These are phyloP conservation scores for Lagocephalus sceleratus DNA, from an alignment of 2,797 vertebrate genomes.

Conservation along the genomic window DNA sequence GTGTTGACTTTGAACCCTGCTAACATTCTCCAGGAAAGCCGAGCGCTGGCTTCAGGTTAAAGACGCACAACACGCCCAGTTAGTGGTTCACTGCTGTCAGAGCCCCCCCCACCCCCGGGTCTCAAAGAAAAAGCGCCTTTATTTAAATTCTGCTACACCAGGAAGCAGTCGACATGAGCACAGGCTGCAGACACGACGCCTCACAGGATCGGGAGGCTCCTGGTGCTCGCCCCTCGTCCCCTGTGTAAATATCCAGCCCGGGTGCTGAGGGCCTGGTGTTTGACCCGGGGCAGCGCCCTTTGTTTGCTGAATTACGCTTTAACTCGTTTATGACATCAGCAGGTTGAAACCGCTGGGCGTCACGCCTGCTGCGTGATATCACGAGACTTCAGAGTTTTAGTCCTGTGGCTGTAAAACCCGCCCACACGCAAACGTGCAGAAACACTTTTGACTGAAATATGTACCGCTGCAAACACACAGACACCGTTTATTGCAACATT, in stretches of 20 bases:
- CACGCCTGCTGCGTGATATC: not conserved
- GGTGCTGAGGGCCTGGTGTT: constrained; percentile 6
- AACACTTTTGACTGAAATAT: too few relatives aligned
- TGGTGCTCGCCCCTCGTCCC: constrained; percentile 23
- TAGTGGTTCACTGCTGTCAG: too few relatives aligned
- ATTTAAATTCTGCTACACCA: not conserved
- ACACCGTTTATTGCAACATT: too few relatives aligned
- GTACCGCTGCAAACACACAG: too few relatives aligned
- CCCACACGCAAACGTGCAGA: too few relatives aligned
- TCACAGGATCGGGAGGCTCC: constrained; percentile 26
- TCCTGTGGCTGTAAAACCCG: too few relatives aligned
- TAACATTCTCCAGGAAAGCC: constrained; percentile 24
- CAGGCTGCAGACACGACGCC: too few relatives aligned
- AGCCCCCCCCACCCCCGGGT: too few relatives aligned
- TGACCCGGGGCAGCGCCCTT: constrained; percentile 2
- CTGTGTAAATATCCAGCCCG: constrained; percentile 33
- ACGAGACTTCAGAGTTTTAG: not conserved
- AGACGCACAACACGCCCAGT: too few relatives aligned
- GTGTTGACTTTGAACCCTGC: constrained; percentile 39
- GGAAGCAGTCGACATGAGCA: not conserved
- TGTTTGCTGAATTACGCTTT: constrained; percentile 35
- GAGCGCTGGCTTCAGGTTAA: constrained; percentile 1
- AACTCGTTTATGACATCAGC: constrained; percentile 24
- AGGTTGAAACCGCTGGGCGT: not conserved
- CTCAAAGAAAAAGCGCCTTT: not conserved